Evolutionary conservation across 2,888 invertebrate genomes (phyloP).

Genomic region (Cheiracanthium punctorium): DNA sequence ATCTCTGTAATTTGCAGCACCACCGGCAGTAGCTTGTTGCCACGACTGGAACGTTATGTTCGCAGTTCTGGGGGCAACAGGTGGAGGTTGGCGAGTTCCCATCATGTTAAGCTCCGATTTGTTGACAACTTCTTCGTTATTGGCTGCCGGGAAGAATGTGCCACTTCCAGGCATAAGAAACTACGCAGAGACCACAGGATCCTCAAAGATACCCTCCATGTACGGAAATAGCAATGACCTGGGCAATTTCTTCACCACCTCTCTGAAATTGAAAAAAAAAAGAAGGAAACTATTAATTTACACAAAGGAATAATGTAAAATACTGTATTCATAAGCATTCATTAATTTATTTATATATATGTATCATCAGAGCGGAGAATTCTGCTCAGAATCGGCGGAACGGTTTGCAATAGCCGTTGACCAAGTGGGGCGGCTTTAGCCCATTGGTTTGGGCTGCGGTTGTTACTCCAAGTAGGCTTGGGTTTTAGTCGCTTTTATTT

Average conservation of each 20-base stretch:
- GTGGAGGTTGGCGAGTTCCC: constrained; percentile 35
- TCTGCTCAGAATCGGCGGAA: no score
- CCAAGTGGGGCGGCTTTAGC: no score
- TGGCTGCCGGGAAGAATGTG: neutral
- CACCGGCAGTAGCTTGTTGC: constrained; percentile 16
- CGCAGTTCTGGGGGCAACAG: constrained; percentile 27
- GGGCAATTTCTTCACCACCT: constrained; percentile 1
- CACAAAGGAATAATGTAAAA: no score
- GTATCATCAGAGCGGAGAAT: no score
- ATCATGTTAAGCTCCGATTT: neutral
- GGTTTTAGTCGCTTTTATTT: no score
- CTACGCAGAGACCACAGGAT: neutral
- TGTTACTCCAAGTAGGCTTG: no score
- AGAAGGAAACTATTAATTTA: no score
- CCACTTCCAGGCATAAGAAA: constrained; percentile 44
- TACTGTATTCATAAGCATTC: no score
- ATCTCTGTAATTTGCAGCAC: constrained; percentile 1
- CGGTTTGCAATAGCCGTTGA: no score
- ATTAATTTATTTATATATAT: no score
- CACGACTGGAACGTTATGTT: constrained; percentile 37
- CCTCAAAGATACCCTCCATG: neutral
- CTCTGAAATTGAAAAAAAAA: no score
- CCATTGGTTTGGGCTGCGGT: no score
- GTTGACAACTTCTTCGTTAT: constrained; percentile 6
- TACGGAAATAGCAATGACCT: neutral